Evolutionary conservation across 1,140 invertebrate genomes (phyloP), one percentile per base, ranked within the genome.

Genomic region (Macrobrachium nipponense): DNA sequence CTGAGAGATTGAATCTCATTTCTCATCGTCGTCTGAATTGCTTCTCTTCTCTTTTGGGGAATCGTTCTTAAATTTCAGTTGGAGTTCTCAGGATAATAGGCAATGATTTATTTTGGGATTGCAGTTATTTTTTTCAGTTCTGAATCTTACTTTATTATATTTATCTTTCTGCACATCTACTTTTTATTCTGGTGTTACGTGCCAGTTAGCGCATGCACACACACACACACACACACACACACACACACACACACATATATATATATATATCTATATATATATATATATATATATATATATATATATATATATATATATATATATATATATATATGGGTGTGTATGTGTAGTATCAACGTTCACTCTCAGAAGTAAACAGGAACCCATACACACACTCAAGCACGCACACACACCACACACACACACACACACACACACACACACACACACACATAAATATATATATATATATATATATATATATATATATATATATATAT

Each of bases 391-490:
- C 2, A 66, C 23, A 66, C 20, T 6, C 20, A 66, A 4, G 7
- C 20, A 66, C 20, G 7, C 20, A 66, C 20, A n/a, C 20, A 66
- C 20, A 66, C n/a, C 14, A 66, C 14, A 14, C 12, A 66, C 12
- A 17, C 12, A 66, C 12, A 66, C 12, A 66, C 12, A 66, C 12
- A 66, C 12, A 66, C 12, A 66, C 12, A 66, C 12, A 66, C 12
- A 66, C 12, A 66, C 12, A 66, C 12, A 66, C 12, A 66, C 12
- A 66, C 12, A 66, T 66, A 66, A 7, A 66, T 66, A 66, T 66
- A 66, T 66, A 66, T 66, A 66, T 66, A 66, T 66, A 66, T 66
- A 17, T 66, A 66, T 66, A 66, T 66, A 66, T 66, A 66, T 66
- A 66, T 66, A 66, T 66, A 66, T 66, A 66, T 66, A 66, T 66